Conservation (phyloP, 23 tunicate species). For the Ciona savignyi region DNA sequence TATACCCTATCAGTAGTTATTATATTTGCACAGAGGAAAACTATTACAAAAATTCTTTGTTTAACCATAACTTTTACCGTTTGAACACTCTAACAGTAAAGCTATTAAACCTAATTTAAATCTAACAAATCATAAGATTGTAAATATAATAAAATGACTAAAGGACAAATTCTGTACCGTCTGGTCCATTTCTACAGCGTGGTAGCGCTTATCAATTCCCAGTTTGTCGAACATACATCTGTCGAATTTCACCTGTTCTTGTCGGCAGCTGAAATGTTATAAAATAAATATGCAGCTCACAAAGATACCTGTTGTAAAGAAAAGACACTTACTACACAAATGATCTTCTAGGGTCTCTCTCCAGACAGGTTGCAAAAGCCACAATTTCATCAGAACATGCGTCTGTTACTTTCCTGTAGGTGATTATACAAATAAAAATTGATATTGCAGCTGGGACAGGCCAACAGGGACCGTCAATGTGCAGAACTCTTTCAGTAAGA, state of each 20-base stretch:
- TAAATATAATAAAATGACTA: too few species aligned
- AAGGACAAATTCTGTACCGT: neutral
- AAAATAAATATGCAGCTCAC: neutral
- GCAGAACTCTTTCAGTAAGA: too few species aligned
- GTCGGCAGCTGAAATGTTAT: constrained; percentile 45
- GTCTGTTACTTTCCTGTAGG: constrained; percentile 50
- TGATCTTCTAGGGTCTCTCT: constrained; percentile 32
- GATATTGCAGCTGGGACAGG: too few species aligned
- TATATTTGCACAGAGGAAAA: too few species aligned
- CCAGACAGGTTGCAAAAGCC: constrained; percentile 77
- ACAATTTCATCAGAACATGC: constrained; percentile 62
- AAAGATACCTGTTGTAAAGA: neutral
- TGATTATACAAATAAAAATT: too few species aligned
- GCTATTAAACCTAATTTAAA: too few species aligned
- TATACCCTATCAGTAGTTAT: too few species aligned
- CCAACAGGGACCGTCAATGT: too few species aligned
- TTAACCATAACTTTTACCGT: too few species aligned
- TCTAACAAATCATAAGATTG: too few species aligned
- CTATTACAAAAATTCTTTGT: too few species aligned
- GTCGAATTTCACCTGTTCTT: constrained; percentile 64
- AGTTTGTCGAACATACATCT: constrained; percentile 69
- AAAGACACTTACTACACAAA: constrained; percentile 15
- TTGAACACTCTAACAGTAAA: too few species aligned
- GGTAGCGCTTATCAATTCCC: constrained; percentile 64
- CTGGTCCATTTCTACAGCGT: neutral